Conservation (phyloP, 2,113 vertebrate species). For the Tauraco erythrolophus region DNA sequence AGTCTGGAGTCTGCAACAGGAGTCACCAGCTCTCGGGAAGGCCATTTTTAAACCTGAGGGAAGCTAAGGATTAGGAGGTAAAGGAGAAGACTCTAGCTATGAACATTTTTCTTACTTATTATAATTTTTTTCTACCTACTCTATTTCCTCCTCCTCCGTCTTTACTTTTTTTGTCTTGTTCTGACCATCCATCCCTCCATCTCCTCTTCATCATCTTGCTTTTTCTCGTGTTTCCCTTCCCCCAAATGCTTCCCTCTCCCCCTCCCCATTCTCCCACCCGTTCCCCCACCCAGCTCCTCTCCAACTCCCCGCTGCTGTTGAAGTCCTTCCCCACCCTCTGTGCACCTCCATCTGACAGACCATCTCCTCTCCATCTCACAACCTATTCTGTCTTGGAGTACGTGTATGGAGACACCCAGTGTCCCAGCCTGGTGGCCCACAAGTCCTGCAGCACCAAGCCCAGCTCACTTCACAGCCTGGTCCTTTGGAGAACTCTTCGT, state of each 20-base stretch:
- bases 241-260: neutral
- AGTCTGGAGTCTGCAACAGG: neutral
- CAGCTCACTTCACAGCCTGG: rapidly evolving
- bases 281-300: neutral
- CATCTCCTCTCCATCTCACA: neutral
- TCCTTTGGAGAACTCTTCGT: rapidly evolving
- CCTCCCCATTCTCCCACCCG: rapidly evolving
- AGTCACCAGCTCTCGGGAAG: neutral
- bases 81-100: neutral
- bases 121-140: neutral
- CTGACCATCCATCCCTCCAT: neutral
- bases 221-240: neutral
- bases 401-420: rapidly evolving
- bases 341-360: neutral
- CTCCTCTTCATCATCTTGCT: neutral
- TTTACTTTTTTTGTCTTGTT: neutral
- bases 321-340: neutral
- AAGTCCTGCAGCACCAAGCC: neutral
- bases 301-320: rapidly evolving
- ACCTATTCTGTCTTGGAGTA: rapidly evolving
- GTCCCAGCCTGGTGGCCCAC: neutral
- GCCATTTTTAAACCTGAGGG: neutral
- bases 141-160: neutral
- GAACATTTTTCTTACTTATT: neutral
- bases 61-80: neutral